Conservation (phyloP, 2,888 invertebrate species). For the Dynastes tityus region DNA sequence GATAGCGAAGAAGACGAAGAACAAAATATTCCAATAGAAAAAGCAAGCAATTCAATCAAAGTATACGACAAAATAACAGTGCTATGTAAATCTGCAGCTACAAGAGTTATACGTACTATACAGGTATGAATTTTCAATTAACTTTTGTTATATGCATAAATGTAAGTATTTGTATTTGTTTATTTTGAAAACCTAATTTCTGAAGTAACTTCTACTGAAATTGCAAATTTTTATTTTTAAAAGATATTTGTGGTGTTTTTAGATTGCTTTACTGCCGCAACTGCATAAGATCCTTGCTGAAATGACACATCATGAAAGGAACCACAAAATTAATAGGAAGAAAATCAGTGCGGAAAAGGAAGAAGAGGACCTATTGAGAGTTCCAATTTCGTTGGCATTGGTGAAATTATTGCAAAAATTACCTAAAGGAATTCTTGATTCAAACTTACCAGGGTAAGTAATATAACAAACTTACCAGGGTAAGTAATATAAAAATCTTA, state of each 20-base stretch:
- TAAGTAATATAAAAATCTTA: constrained; percentile 36
- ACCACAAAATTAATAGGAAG: constrained; percentile 85
- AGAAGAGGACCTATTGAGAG: constrained; percentile 89
- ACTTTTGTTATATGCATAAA: neutral
- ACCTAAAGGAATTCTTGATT: constrained; percentile 82
- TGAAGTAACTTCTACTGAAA: too few relatives aligned
- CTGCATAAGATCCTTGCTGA: constrained; percentile 82
- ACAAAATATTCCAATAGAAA: constrained; percentile 56
- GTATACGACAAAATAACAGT: constrained; percentile 64
- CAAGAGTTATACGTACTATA: constrained; percentile 77
- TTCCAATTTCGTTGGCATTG: constrained; percentile 94
- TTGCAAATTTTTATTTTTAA: neutral
- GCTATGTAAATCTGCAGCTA: constrained; percentile 82
- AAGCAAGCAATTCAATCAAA: constrained; percentile 58
- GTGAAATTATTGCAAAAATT: constrained; percentile 92
- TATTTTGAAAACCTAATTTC: too few relatives aligned
- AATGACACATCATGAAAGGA: constrained; percentile 81
- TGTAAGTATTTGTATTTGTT: too few relatives aligned
- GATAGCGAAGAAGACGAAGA: constrained; percentile 59
- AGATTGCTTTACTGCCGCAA: constrained; percentile 84
- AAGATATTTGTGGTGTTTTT: constrained; percentile 68
- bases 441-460: constrained; percentile 86
- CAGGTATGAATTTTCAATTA: constrained; percentile 57
- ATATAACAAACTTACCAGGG: too few relatives aligned
- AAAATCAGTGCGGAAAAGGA: constrained; percentile 82